phyloP scores from a whole-genome alignment of 1,140 invertebrate species.

The Eumaeus atala region DNA sequence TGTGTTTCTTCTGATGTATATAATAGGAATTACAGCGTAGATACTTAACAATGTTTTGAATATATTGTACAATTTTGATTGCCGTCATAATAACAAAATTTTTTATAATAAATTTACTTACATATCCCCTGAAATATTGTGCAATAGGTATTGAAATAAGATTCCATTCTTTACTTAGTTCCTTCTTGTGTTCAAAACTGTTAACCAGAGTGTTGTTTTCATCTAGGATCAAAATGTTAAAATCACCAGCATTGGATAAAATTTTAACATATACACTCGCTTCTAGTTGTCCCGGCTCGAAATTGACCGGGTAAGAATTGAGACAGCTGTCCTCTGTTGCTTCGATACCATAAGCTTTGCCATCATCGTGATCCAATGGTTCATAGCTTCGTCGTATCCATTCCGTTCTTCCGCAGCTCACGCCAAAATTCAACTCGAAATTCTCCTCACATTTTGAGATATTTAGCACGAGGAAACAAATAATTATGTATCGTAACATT shows the following conservation, averaged over 20 bases:
- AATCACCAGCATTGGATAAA: constrained; percentile 23
- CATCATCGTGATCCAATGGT: constrained; percentile 5
- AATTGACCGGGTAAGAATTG: constrained; percentile 23
- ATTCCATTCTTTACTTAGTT: constrained; percentile 24
- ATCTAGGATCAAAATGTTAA: constrained; percentile 28
- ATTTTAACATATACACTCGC: constrained; percentile 24
- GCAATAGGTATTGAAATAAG: constrained; percentile 20
- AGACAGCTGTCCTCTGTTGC: constrained; percentile 26
- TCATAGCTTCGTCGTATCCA: constrained; percentile 6
- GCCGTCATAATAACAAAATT: no score
- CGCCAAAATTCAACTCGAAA: not conserved
- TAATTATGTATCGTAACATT: constrained; percentile 21
- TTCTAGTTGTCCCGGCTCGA: constrained; percentile 26
- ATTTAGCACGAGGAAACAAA: constrained; percentile 11
- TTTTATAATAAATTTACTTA: constrained; percentile 19
- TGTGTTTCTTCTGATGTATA: no score
- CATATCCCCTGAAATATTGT: constrained; percentile 22
- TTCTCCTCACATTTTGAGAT: not conserved
- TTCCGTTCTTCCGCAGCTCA: constrained; percentile 1
- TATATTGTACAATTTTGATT: no score
- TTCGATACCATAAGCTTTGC: constrained; percentile 25
- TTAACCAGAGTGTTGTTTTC: constrained; percentile 16
- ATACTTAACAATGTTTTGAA: no score
- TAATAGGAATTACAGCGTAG: no score
- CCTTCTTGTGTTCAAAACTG: not conserved